Conservation (phyloP, 1,140 invertebrate species). For the Drosophila persimilis region DNA sequence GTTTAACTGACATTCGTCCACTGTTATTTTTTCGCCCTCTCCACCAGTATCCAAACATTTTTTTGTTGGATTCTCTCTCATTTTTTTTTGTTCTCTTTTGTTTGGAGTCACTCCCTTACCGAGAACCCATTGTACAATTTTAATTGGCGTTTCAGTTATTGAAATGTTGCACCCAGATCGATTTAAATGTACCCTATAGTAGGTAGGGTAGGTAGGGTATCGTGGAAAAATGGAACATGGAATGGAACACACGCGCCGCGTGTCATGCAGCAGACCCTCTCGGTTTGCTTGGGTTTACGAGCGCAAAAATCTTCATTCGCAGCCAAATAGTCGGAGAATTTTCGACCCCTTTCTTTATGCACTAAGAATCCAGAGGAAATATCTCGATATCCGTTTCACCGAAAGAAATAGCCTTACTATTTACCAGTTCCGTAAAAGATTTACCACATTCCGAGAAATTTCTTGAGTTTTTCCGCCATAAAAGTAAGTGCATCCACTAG, state of each 20-base stretch:
- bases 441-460: no score
- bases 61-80: background rate
- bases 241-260: no score
- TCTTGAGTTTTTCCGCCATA: no score
- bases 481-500: conserved; percentile 3
- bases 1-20: conserved; percentile 73
- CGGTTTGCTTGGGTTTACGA: no score
- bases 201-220: conserved; percentile 7
- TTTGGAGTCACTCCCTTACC: conserved; percentile 48
- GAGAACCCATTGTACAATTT: conserved; percentile 72
- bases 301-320: no score
- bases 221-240: background rate
- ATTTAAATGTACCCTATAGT: conserved; percentile 28
- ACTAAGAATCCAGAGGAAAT: no score
- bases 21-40: conserved; percentile 34
- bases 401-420: no score
- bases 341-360: no score
- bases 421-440: no score
- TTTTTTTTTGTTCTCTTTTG: conserved; percentile 28
- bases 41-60: background rate
- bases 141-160: conserved; percentile 79
- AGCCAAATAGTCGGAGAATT: no score
- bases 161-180: conserved; percentile 67
- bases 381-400: no score
- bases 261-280: no score